These are phyloP conservation scores for Drosophila lacteicornis DNA, from an alignment of 1,140 invertebrate species.

Conservation along the genomic window DNA sequence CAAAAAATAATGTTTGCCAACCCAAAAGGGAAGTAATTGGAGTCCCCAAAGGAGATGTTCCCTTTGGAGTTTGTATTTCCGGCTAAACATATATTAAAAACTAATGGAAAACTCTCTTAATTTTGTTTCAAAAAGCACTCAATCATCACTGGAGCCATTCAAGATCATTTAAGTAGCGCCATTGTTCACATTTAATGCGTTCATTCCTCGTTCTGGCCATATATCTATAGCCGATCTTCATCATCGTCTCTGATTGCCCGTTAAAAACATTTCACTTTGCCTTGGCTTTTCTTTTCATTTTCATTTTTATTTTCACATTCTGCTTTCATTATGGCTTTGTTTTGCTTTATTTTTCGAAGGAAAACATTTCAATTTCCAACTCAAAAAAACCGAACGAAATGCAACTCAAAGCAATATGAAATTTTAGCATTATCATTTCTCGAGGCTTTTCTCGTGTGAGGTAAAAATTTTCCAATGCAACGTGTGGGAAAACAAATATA, in stretches of 20 bases:
- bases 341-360: constrained; percentile 24
- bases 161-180: constrained; percentile 23
- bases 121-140: not conserved
- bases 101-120: not conserved
- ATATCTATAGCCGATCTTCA: constrained; percentile 28
- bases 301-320: constrained; percentile 9
- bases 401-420: constrained; percentile 36
- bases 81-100: not conserved
- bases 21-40: constrained; percentile 14
- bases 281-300: constrained; percentile 40
- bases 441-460: constrained; percentile 31
- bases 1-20: constrained; percentile 3
- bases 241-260: constrained; percentile 37
- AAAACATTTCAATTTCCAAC: constrained; percentile 33
- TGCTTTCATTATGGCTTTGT: constrained; percentile 29
- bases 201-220: constrained; percentile 32
- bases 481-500: constrained; percentile 60
- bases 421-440: constrained; percentile 44
- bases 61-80: constrained; percentile 2
- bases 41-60: constrained; percentile 14
- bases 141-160: constrained; percentile 10
- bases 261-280: constrained; percentile 67
- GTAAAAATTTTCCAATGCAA: constrained; percentile 66
- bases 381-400: constrained; percentile 26
- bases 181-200: constrained; percentile 40